Evolutionary conservation across 2,888 invertebrate genomes (phyloP), one percentile per base, ranked within the genome.

Genomic region (Tipula lateralis): DNA sequence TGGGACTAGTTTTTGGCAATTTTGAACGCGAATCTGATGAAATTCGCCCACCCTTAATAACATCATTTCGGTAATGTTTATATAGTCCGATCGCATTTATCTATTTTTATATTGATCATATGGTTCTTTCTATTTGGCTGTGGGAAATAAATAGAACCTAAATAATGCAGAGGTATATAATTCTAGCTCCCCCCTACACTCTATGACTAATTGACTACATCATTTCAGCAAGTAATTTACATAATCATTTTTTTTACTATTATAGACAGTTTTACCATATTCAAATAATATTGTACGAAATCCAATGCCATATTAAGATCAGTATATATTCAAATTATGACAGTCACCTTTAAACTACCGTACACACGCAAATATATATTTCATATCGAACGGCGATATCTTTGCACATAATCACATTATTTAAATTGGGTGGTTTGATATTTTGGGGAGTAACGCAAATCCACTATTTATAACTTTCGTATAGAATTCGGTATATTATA

Each of bases 181-280:
- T 16, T 16, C 44, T 44, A 39, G 44, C 44, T 1, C 36, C 44
- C 44, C 24, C 66, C 66, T 24, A 66, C 66, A 66, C 66, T 24
- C 66, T 3, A 66, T 66, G 66, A 66, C 66, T 66, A 66, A 66
- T 66, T 24, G 66, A 66, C 66, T 66, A 66, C 66, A 66, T 66
- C 66, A 66, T 66, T 66, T 66, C 66, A 66, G 66, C 66, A 24
- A 24, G 9, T 9, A 24, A 66, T 66, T 66, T 66, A 66, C 66
- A 66, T 66, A 66, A 66, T 66, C 12, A 66, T 66, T 66, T 66
- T 44, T 44, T 32, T 44, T 44, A 16, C 44, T 44, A 44, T 44
- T 44, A n/a, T 44, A 44, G 44, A 44, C 16, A 44, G 44, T 44
- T 44, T 44, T 66, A 24, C 66, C 66, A 66, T 66, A 66, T 66